These are phyloP conservation scores for Homarus gammarus DNA, from an alignment of 2,888 invertebrate species.

Conservation along the genomic window DNA sequence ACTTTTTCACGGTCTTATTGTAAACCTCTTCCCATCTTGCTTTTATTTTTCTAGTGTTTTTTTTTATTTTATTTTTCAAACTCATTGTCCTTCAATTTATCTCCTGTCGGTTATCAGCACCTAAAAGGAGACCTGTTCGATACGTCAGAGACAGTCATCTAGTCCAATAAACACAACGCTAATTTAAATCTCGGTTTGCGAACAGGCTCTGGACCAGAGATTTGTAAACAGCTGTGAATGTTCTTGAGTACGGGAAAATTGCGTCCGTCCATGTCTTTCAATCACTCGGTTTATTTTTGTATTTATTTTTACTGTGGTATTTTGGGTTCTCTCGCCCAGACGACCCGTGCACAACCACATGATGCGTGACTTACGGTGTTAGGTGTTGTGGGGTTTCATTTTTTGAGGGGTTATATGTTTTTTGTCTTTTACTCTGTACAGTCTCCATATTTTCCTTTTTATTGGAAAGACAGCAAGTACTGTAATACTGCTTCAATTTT, in stretches of 20 bases:
- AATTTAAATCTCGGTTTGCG: constrained; percentile 19
- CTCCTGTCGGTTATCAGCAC: neutral
- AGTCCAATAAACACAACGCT: constrained; percentile 53
- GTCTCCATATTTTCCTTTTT: neutral
- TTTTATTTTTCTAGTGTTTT: neutral
- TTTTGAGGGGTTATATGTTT: neutral
- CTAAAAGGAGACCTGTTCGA: constrained; percentile 15
- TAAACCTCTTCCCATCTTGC: neutral
- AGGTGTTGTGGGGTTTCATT: neutral
- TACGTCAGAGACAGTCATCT: constrained; percentile 53
- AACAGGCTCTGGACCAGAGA: neutral
- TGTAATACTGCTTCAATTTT: neutral
- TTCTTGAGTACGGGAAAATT: neutral
- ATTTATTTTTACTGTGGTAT: neutral
- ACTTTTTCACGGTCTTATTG: neutral
- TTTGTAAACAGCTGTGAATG: neutral
- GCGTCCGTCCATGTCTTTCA: neutral
- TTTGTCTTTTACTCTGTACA: neutral
- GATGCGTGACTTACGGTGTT: neutral
- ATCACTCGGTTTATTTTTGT: neutral
- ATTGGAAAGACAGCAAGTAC: too few relatives aligned
- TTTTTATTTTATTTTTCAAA: too few relatives aligned
- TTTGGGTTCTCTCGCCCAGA: neutral
- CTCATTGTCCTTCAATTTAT: neutral
- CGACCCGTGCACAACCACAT: neutral